Evolutionary conservation across 2,113 vertebrate genomes (phyloP), one percentile per base, ranked within the genome.

Genomic region (Malurus cyaneus): DNA sequence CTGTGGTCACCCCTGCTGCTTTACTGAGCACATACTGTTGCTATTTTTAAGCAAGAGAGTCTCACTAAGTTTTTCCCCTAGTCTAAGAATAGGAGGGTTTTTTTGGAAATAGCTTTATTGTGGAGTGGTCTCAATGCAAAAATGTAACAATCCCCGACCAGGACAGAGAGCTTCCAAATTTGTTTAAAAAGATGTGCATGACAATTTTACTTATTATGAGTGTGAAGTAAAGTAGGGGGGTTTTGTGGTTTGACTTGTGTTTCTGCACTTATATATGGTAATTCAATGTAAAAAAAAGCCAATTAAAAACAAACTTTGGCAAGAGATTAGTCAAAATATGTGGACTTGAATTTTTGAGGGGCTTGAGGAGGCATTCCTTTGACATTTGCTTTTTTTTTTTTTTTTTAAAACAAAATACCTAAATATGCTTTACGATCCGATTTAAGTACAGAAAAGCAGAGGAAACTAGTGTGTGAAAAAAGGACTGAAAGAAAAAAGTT

Each of bases 301-400:
- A 93, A 90, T 96, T 92, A 93, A 90, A 96, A 95, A 17, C 79
- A 95, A 96, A 88, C 39, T 52, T 92, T 96, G 91, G 95, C 94
- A 94, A 89, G n/a, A 72, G n/a, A 95, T 94, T 57, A 96, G 59
- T 96, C 82, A 83, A 96, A 95, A 86, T 72, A 86, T 42, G 8
- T 54, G 28, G 44, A 54, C 47, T 84, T 67, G 59, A 81, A 36
- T 36, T 81, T 93, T 92, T 67, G 52, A 89, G 77, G 76, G 61
- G 36, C 29, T 74, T 81, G 59, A 86, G 21, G 21, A 61, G 47
- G 46, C 79, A 77, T 93, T 95, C 54, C 56, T 95, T 88, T 92
- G 72, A 88, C 73, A 89, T 86, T 92, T 60, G 46, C 18, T 70
- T 74, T 39, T 36, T 36, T 36, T 36, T 36, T 36, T 36, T 36